Evolutionary conservation across 1,140 invertebrate genomes (phyloP), one percentile per base, ranked within the genome.

Genomic region (Trachelipus rathkii): DNA sequence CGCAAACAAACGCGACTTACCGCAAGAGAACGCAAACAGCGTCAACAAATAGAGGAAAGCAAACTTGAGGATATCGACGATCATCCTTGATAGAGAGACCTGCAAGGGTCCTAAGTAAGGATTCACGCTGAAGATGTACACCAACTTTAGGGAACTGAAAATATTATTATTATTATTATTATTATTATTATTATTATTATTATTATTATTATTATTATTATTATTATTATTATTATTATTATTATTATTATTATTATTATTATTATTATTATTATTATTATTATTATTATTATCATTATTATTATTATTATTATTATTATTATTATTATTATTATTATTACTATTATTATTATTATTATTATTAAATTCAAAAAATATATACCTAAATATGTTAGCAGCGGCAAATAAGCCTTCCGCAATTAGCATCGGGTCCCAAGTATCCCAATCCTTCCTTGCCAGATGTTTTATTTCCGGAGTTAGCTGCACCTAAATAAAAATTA

Each of bases 121-220:
- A 88, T 98, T 99, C 73, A 99, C 95, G 71, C 96, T 98, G 87
- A 99, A 99, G 85, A 99, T 98, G 88, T 98, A 98, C 82, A 99
- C 96, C 82, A 99, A 88, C 87, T 98, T 99, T 75, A 99, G 89
- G 73, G 95, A 97, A 87, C 95, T 95, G 88, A 78, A 86, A 85
- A 78, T 81, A 82, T 80, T 83, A 74, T 81, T 67, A 13, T 1
- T 23, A 60, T 11, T 13, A 53, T 11, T 33, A n/a, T 53, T 50
- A 10, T 15, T 11, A 50, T 53, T 8, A 11, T 10, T 24, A 69
- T 11, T 13, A 71, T 72, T n/a, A 75, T n/a, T 74, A 24, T 23
- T 13, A 74, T 5, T 73, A 23, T 45, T 33, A 7, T 33, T 9
- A 74, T 43, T 23, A 21, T 7, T 33, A 21, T 75, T 15, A 8